A percentile compares a stretch with the other conserved stretches of the same genome.
These are phyloP conservation scores for Delphinus delphis DNA, from an alignment of 2,113 vertebrate genomes.

Conservation along the genomic window DNA sequence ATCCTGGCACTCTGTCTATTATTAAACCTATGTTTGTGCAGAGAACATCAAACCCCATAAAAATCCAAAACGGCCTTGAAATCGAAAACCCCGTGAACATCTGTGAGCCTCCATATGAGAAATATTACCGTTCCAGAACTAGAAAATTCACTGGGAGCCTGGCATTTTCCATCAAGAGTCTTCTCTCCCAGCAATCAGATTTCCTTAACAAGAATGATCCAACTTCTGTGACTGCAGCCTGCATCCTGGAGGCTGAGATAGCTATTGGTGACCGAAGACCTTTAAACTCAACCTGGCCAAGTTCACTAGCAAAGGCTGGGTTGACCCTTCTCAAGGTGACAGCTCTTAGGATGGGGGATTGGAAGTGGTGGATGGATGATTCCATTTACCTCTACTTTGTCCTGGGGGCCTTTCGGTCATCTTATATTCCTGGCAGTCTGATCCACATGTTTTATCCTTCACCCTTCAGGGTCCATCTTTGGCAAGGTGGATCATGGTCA, in stretches of 20 bases:
- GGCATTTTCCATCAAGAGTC: neutral
- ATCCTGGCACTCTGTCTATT: slow-evolving; percentile 80
- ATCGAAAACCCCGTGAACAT: slow-evolving; percentile 80
- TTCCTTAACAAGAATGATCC: slow-evolving; percentile 9
- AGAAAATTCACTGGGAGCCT: slow-evolving; percentile 67
- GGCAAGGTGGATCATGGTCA: neutral
- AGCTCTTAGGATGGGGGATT: neutral
- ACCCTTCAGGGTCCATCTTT: neutral
- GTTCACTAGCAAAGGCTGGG: neutral
- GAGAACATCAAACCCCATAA: slow-evolving; percentile 82
- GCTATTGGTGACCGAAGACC: neutral
- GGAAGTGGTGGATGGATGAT: neutral
- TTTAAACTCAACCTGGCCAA: slow-evolving; percentile 30
- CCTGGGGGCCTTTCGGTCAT: neutral
- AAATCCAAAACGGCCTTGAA: slow-evolving; percentile 80
- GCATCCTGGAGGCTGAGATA: neutral
- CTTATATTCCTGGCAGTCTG: neutral
- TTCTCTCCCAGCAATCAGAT: slow-evolving; percentile 43
- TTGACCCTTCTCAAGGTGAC: neutral
- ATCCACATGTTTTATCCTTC: neutral
- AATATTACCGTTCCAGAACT: slow-evolving; percentile 76
- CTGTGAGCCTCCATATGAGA: slow-evolving; percentile 76
- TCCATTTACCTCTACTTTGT: neutral
- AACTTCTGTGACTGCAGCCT: neutral
- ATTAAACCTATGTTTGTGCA: slow-evolving; percentile 81